Conservation (phyloP, 2,113 vertebrate species). For the Triplophysa dalaica region DNA sequence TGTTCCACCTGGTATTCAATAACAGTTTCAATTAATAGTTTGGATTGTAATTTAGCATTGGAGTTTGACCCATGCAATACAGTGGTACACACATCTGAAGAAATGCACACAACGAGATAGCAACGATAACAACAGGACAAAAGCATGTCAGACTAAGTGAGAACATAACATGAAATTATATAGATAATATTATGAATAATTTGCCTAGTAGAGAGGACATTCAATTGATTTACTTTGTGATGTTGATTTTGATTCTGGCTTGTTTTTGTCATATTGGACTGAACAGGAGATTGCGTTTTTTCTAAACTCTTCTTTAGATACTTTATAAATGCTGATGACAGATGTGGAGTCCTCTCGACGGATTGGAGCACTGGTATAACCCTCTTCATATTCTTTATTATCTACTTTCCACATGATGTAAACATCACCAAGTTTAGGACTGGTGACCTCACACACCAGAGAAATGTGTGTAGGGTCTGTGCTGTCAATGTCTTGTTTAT, state of each 20-base stretch:
- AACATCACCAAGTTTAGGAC: neutral
- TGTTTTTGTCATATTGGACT: neutral
- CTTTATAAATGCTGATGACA: slow-evolving; percentile 27
- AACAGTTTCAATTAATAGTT: too few relatives aligned
- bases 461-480: neutral
- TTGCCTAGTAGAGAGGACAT: neutral
- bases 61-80: slow-evolving; percentile 2
- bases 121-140: neutral
- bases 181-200: neutral
- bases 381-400: neutral
- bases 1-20: neutral
- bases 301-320: neutral
- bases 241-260: fast-evolving
- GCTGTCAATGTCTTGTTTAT: neutral
- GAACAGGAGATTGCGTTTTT: neutral
- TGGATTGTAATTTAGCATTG: neutral
- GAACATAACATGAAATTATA: neutral
- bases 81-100: neutral
- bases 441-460: slow-evolving; percentile 37
- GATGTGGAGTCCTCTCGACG: neutral
- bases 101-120: neutral
- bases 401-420: slow-evolving; percentile 16
- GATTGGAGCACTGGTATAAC: neutral
- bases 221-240: slow-evolving; percentile 4
- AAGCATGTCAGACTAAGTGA: neutral